Percentiles rank a stretch among this genome's conserved stretches.
Conservation (phyloP, 2,797 vertebrate genomes). For the Danio aesculapii region DNA sequence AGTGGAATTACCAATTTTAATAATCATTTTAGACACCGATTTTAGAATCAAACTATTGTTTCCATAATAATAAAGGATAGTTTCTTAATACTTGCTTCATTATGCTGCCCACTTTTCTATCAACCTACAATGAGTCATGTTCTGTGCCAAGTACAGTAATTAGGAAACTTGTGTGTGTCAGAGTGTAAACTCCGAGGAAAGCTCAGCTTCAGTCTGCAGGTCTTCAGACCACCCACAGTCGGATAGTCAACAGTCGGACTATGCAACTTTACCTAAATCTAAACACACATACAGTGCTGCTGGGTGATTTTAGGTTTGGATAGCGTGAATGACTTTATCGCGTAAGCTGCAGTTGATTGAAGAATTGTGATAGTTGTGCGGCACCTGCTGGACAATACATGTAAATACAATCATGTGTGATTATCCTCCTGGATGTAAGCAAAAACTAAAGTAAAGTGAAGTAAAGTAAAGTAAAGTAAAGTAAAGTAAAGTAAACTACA, state of each 20-base stretch:
- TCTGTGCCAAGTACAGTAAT: not conserved
- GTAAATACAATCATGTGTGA: not conserved
- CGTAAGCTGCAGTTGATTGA: not conserved
- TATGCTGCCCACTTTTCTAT: no score
- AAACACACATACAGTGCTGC: not conserved
- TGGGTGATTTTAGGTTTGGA: not conserved
- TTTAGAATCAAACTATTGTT: no score
- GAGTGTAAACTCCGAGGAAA: not conserved
- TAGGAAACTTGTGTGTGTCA: not conserved
- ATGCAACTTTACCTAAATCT: not conserved
- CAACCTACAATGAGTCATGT: no score
- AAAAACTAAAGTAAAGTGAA: no score
- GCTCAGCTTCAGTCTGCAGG: not conserved
- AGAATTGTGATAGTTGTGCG: not conserved
- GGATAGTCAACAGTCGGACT: not conserved
- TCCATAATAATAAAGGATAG: no score
- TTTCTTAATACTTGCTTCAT: no score
- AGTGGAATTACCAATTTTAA: no score
- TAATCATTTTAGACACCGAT: no score
- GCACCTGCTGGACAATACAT: slow-evolving; percentile 17
- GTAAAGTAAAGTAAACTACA: no score
- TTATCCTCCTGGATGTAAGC: no score
- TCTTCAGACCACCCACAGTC: not conserved
- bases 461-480: no score
- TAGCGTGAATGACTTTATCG: not conserved